Evolutionary conservation across 2,888 invertebrate genomes (phyloP).

Genomic region (Sinohyriopsis cumingii): DNA sequence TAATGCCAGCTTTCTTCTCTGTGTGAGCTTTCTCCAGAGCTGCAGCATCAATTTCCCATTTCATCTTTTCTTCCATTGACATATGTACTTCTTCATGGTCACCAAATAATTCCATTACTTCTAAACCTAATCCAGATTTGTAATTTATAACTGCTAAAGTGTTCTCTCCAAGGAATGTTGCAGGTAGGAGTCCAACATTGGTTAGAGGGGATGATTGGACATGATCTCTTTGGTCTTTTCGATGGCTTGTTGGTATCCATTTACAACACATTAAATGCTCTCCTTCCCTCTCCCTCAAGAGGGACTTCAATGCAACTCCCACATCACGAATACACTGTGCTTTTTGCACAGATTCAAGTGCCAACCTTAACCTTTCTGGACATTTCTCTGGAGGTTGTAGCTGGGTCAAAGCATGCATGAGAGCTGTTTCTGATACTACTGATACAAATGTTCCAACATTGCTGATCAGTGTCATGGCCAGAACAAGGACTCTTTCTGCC

Average conservation of each 20-base stretch:
- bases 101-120: too few species aligned
- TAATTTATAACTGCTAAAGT: neutral
- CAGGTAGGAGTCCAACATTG: conserved; percentile 8
- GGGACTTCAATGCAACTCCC: conserved; percentile 14
- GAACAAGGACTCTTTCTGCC: conserved; percentile 48
- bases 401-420: conserved; percentile 28
- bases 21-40: too few species aligned
- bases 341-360: conserved; percentile 18
- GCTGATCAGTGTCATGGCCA: conserved; percentile 38
- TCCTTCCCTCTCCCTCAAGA: conserved; percentile 27
- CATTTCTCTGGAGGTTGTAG: conserved; percentile 17
- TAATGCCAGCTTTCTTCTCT: neutral
- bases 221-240: conserved; percentile 4
- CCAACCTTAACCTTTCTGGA: conserved; percentile 28
- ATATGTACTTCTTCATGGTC: neutral
- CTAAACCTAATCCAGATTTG: neutral
- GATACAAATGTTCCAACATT: conserved; percentile 43
- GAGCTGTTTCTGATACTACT: conserved; percentile 20
- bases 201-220: conserved; percentile 8
- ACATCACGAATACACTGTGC: conserved; percentile 34
- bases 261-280: conserved; percentile 29
- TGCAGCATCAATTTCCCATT: neutral
- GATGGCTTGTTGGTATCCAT: conserved; percentile 18
- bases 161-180: neutral
- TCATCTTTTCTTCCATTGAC: neutral